Evolutionary conservation across 1,140 invertebrate species (phyloP), one percentile per base, ranked within the genome.

Genomic region (Trachelipus rathkii): DNA sequence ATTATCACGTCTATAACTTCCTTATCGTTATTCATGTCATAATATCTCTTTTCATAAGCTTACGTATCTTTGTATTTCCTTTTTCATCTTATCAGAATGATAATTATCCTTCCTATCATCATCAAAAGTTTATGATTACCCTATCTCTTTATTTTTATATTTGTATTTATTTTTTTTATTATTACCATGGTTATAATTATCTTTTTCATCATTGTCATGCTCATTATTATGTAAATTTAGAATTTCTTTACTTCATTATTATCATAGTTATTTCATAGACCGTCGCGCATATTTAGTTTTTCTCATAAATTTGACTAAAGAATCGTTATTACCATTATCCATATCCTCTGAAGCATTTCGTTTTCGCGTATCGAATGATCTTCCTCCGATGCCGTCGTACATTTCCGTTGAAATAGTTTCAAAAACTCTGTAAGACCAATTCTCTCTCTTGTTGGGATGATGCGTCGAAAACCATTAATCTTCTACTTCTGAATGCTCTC

Each of bases 401-500:
- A 87, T 87, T 74, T 88, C 86, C n/a, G n/a, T n/a, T 80, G 85
- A 85, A 43, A 87, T 85, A n/a, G 86, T 83, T 76, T 87, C 84
- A n/a, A n/a, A 79, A 84, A 87, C 82, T 87, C 87, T 11, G 81
- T 82, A 24, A 82, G 74, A 44, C 87, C 87, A 79, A 87, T 84
- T 71, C 87, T 86, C n/a, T 70, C 87, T 84, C 78, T 87, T 87
- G 84, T 87, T 87, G 69, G n/a, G n/a, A n/a, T n/a, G 85, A 86
- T 67, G 88, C 86, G 85, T 97, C 95, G 85, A 97, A 97, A 82
- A 97, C 89, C n/a, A n/a, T 73, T 94, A 94, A 80, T 94, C 95
- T 85, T 95, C 93, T 77, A 93, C 92, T 84, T 96, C 95, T 72
- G 95, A 96, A 88, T 97, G 95, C 87, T 97, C 95, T 71, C 95